Percentiles rank a stretch among this genome's conserved stretches.
Evolutionary conservation across 2,113 vertebrate species (phyloP).

Genomic region (Origma solitaria): DNA sequence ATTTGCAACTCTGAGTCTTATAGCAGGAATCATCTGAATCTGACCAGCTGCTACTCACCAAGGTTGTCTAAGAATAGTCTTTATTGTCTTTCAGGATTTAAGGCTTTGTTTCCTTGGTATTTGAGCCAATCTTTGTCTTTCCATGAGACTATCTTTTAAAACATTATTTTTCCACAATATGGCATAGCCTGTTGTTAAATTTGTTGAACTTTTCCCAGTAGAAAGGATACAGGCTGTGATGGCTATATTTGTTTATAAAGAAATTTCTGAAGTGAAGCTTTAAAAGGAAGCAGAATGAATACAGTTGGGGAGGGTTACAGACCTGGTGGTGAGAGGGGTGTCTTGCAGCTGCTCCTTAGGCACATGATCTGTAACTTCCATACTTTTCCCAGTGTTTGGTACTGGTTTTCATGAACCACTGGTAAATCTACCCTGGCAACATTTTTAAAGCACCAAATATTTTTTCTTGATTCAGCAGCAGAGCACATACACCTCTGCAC

Average conservation of each 20-base stretch:
- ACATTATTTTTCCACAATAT: background rate
- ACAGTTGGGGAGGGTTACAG: background rate
- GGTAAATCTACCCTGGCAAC: background rate
- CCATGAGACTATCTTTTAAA: background rate
- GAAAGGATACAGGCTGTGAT: background rate
- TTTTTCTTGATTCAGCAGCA: background rate
- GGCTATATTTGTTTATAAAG: background rate
- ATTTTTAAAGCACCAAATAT: background rate
- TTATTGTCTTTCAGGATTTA: background rate
- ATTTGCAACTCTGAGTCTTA: background rate
- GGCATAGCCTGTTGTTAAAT: background rate
- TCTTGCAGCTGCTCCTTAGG: background rate
- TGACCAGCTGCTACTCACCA: slow-evolving; percentile 16
- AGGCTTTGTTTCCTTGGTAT: background rate
- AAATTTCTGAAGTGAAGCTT: background rate
- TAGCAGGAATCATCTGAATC: slow-evolving; percentile 27
- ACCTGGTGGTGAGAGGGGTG: accelerated
- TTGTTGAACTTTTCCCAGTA: background rate
- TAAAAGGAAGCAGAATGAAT: background rate
- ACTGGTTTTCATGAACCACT: background rate
- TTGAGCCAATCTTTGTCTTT: background rate
- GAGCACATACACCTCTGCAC: accelerated
- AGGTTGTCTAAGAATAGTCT: slow-evolving; percentile 6
- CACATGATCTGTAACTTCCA: background rate
- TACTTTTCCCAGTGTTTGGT: background rate